Evolutionary conservation across 2,113 vertebrate species (phyloP).

Genomic region (Suncus etruscus): DNA sequence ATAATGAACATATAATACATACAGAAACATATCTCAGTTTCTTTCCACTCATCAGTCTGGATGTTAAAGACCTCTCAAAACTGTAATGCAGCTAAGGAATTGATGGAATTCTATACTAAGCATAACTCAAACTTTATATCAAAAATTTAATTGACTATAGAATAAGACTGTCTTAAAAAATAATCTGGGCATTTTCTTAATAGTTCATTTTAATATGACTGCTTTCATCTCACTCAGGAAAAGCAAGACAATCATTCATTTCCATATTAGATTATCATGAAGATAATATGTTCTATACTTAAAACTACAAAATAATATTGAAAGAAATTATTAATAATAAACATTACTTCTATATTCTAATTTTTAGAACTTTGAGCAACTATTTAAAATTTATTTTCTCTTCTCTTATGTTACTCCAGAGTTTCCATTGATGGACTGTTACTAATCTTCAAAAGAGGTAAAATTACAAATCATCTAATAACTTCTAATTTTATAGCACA

Average conservation of each 20-base stretch:
- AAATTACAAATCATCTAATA: neutral
- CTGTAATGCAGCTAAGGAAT: constrained; percentile 6
- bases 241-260: neutral
- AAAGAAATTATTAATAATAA: neutral
- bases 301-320: neutral
- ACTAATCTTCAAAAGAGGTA: neutral
- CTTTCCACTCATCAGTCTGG: neutral
- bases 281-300: neutral
- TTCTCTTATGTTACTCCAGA: neutral
- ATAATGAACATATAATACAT: neutral
- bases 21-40: neutral
- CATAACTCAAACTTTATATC: constrained; percentile 4
- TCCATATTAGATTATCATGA: neutral
- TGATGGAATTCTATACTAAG: neutral
- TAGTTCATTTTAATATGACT: neutral
- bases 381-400: constrained; percentile 2
- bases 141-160: constrained; percentile 4
- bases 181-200: neutral
- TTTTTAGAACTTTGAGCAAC: neutral
- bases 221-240: neutral
- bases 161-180: neutral
- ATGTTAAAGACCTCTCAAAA: constrained; percentile 22
- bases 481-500: neutral
- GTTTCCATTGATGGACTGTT: neutral
- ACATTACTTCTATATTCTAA: neutral